Evolutionary conservation across 2,888 invertebrate species (phyloP).

Genomic region (Platycheirus albimanus): DNA sequence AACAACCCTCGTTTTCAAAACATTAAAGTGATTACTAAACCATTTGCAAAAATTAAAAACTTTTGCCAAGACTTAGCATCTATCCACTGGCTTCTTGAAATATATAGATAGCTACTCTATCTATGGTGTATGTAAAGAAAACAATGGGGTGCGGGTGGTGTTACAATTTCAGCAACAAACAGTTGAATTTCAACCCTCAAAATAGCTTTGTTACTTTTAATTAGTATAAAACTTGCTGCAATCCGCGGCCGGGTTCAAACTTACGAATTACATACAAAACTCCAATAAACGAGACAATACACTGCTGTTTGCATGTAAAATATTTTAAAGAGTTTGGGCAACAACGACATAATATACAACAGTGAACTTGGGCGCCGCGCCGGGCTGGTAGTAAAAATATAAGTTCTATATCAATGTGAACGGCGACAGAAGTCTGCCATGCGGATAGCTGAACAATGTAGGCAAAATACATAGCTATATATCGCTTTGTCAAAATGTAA

Average conservation of each 20-base stretch:
- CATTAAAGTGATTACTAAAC: conserved; percentile 66
- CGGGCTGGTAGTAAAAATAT: conserved; percentile 27
- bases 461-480: conserved; percentile 43
- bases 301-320: conserved; percentile 15
- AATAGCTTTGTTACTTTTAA: conserved; percentile 68
- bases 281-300: conserved; percentile 62
- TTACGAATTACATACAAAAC: conserved; percentile 55
- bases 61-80: conserved; percentile 41
- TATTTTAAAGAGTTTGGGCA: conserved; percentile 4
- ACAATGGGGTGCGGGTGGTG: conserved; percentile 22
- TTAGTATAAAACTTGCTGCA: conserved; percentile 64
- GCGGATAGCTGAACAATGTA: conserved; percentile 40
- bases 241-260: conserved; percentile 48
- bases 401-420: conserved; percentile 45
- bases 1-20: conserved; percentile 50
- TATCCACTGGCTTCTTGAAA: conserved; percentile 13
- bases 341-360: no score
- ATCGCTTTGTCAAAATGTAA: conserved; percentile 50
- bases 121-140: not conserved
- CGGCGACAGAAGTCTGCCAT: conserved; percentile 68
- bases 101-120: not conserved
- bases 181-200: conserved; percentile 51
- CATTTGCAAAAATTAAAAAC: conserved; percentile 72
- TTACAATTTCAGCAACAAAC: conserved; percentile 45
- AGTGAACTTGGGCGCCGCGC: conserved; percentile 21